These are phyloP conservation scores for Drosophila biarmipes DNA, from an alignment of 1,140 invertebrate species.

Conservation along the genomic window DNA sequence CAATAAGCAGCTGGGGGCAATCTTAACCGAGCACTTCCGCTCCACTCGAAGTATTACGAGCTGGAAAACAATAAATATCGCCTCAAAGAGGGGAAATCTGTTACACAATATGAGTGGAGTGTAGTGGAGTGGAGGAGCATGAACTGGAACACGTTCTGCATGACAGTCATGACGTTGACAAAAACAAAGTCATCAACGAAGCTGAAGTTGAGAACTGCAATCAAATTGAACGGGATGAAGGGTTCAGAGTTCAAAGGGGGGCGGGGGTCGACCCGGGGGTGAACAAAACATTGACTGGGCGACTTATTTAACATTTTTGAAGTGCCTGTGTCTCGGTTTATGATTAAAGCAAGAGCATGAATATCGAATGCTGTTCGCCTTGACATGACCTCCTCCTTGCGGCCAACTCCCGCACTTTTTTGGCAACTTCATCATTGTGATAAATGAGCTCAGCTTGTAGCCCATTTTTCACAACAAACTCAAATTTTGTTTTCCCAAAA, in stretches of 20 bases:
- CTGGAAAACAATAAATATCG: conserved; percentile 68
- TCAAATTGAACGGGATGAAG: conserved; percentile 36
- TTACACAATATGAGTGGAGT: conserved; percentile 38
- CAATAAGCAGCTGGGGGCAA: conserved; percentile 45
- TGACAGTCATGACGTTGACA: conserved; percentile 63
- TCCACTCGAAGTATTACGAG: conserved; percentile 49
- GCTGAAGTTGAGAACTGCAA: conserved; percentile 71
- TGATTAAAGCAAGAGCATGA: conserved; percentile 71
- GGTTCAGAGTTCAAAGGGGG: not conserved
- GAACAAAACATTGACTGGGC: conserved; percentile 45
- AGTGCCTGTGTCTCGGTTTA: conserved; percentile 47
- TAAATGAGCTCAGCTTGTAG: conserved; percentile 65
- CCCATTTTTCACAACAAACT: conserved; percentile 58
- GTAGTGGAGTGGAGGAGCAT: conserved; percentile 12
- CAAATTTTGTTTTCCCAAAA: conserved; percentile 28
- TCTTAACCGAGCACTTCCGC: conserved; percentile 33
- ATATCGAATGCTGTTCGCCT: conserved; percentile 46
- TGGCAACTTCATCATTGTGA: conserved; percentile 73
- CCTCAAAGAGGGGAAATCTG: conserved; percentile 39
- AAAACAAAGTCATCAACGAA: conserved; percentile 73
- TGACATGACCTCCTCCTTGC: conserved; percentile 29
- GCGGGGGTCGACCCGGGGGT: no score
- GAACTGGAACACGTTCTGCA: conserved; percentile 54
- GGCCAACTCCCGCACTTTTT: conserved; percentile 16
- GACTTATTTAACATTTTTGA: conserved; percentile 64